Evolutionary conservation across 2,888 invertebrate genomes (phyloP).

Genomic region (Cantharis rufa): DNA sequence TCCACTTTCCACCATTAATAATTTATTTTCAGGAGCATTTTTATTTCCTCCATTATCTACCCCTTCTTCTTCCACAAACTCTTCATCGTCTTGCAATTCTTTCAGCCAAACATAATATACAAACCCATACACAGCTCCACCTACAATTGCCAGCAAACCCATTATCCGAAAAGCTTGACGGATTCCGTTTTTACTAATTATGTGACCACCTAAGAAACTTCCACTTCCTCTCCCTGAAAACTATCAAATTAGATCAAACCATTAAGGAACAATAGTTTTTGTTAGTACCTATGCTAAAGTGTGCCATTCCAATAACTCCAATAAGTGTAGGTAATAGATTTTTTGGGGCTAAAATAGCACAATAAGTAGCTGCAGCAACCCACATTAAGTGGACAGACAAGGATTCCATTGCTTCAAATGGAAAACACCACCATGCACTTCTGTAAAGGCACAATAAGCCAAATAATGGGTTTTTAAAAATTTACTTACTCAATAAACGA

Average conservation of each 20-base stretch:
- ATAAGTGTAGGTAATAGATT: constrained; percentile 83
- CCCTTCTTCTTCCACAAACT: constrained; percentile 52
- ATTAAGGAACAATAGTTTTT: background rate
- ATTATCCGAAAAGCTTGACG: constrained; percentile 78
- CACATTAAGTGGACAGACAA: constrained; percentile 87
- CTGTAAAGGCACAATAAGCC: constrained; percentile 55
- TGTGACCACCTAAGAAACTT: constrained; percentile 77
- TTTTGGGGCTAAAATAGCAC: constrained; percentile 81
- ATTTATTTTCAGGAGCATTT: constrained; percentile 52
- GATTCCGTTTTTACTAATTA: constrained; percentile 76
- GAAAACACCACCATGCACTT: constrained; percentile 88
- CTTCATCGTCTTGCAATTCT: constrained; percentile 58
- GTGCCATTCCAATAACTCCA: constrained; percentile 85
- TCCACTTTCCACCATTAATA: constrained; percentile 52
- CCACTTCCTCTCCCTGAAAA: constrained; percentile 75
- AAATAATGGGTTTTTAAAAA: background rate
- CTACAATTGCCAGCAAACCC: constrained; percentile 73
- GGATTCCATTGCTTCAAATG: constrained; percentile 85
- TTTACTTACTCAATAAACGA: constrained; percentile 79
- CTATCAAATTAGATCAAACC: background rate
- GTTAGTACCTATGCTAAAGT: constrained; percentile 77
- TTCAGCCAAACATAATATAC: constrained; percentile 75
- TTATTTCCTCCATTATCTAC: background rate
- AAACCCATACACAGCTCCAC: constrained; percentile 71
- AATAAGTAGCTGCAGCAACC: constrained; percentile 89